These are phyloP conservation scores for Halcyon smyrnensis DNA, from an alignment of 2,797 vertebrate genomes.

Conservation along the genomic window DNA sequence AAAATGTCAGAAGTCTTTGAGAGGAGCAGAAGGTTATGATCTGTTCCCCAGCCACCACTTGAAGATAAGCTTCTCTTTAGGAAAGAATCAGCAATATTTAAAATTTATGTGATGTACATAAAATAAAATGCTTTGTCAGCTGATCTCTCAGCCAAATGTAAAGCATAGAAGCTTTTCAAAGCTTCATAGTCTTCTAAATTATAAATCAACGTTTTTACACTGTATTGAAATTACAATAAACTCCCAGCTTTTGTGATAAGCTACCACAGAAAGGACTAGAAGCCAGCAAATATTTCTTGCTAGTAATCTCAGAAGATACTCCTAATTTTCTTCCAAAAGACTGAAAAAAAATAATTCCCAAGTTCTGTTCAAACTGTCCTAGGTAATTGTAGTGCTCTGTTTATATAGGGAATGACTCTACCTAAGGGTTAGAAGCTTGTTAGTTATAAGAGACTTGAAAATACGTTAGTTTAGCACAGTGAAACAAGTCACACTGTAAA, in stretches of 20 bases:
- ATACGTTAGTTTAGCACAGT: background rate
- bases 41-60: background rate
- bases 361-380: background rate
- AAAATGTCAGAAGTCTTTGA: slow-evolving; percentile 34
- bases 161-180: slow-evolving; percentile 6
- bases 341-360: background rate
- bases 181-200: background rate
- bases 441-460: background rate
- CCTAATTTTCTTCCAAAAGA: background rate
- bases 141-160: background rate
- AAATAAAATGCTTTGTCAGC: slow-evolving; percentile 16
- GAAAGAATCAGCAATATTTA: slow-evolving; percentile 21
- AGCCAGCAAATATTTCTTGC: background rate
- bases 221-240: background rate
- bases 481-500: background rate
- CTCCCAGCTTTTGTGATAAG: background rate
- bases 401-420: background rate
- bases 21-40: background rate
- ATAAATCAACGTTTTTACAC: background rate
- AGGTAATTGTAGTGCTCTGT: background rate
- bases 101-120: background rate
- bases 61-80: slow-evolving; percentile 16
- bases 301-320: background rate
- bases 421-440: background rate
- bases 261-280: background rate